Evolutionary conservation across 2,113 vertebrate genomes (phyloP).

Genomic region (Nannobrachium achirus): DNA sequence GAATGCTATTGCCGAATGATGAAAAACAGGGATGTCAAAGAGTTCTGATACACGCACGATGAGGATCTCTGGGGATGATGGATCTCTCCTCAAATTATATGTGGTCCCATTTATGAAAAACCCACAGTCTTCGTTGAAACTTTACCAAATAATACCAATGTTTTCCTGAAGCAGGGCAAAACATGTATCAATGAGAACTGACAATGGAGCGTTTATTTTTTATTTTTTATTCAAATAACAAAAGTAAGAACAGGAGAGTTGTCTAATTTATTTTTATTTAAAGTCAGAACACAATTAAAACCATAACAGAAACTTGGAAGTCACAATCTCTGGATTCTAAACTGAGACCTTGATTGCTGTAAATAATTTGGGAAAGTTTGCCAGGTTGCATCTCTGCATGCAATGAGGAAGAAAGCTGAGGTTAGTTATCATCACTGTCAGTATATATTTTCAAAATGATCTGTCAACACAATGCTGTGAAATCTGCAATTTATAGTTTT

Average conservation of each 20-base stretch:
- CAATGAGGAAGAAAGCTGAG: not conserved
- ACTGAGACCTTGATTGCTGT: not conserved
- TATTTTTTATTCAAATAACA: constrained; percentile 1
- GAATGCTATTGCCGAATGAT: not conserved
- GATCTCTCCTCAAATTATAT: not conserved
- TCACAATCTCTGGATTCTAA: not conserved
- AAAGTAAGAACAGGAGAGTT: not conserved
- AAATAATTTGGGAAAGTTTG: not conserved
- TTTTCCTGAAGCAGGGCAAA: constrained; percentile 3
- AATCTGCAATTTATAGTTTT: not conserved
- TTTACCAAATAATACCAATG: not conserved
- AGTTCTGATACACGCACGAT: not conserved
- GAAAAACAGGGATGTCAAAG: not conserved
- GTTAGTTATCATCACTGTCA: not conserved
- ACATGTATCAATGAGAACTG: not conserved
- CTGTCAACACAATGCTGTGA: too few relatives aligned
- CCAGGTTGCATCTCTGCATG: not conserved
- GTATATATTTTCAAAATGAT: not conserved
- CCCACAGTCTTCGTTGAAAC: not conserved
- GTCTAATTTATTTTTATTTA: not conserved
- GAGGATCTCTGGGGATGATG: not conserved
- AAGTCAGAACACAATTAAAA: not conserved
- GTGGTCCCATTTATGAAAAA: not conserved
- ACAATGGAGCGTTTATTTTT: not conserved
- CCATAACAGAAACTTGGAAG: constrained; percentile 3